Evolutionary conservation across 2,797 vertebrate species (phyloP), one percentile per base, ranked within the genome.

Genomic region (Molossus alvarezi): DNA sequence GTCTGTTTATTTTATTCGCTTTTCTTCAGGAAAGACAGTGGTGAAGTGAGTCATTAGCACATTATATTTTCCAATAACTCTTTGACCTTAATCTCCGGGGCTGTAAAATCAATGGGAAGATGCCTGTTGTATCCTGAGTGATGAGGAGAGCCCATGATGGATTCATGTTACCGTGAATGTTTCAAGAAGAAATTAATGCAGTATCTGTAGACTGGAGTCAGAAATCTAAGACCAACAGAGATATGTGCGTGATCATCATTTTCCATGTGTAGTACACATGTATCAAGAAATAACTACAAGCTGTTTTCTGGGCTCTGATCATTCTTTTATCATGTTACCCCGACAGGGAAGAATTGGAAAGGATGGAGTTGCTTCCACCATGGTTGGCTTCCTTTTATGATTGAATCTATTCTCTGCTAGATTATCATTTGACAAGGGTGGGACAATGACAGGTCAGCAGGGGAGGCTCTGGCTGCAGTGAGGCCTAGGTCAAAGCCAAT

Each of bases 21-120:
- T 91, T 97, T 88, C 69, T 84, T 75, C 60, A 76, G 96, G 96
- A 98, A 98, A 95, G 97, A 86, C 90, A 88, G 95, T 96, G 94
- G 92, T 91, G 67, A 89, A 97, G n/a, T 80, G 93, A 97, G 85
- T 97, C 93, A 95, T 97, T 97, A 97, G 81, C 93, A 90, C 88
- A 21, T n/a, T 88, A 23, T 93, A 1, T 95, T 98, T 97, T 97
- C 85, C 93, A 93, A 27, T 58, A 85, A 80, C 72, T 84, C 79
- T 79, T 97, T 97, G 88, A 95, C 97, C 88, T 97, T 92, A 76
- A 55, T 91, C 83, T 81, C 84, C 58, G 94, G 79, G 60, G n/a
- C 60, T 87, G 0, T 95, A 79, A 97, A 97, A 86, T 93, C n/a
- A 90, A 7, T 79, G 72, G 85, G 88, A 96, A 97, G 94, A 60